phyloP scores from a whole-genome alignment of 1,140 invertebrate species.

The Sminthurinus signatus region DNA sequence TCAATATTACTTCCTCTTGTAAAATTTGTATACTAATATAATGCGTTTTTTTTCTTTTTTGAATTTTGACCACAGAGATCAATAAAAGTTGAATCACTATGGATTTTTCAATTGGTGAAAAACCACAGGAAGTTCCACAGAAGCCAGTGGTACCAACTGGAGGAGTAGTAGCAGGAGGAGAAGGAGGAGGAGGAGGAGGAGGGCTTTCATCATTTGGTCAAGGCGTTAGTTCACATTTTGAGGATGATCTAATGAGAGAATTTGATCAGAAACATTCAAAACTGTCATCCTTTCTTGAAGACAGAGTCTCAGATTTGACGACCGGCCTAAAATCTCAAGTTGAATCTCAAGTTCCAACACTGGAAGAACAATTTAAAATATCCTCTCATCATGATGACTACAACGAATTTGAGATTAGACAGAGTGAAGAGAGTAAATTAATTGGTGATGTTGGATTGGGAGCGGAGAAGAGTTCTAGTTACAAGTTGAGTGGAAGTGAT shows the following conservation, averaged over 20 bases:
- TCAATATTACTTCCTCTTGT: too few species aligned
- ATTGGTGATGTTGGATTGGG: conserved; percentile 13
- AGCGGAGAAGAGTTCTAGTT: background rate
- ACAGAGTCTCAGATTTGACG: conserved; percentile 1
- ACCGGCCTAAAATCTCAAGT: too few species aligned
- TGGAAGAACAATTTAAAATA: too few species aligned
- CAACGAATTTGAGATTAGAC: background rate
- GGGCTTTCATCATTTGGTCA: background rate
- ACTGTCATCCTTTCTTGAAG: conserved; percentile 28
- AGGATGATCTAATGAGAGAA: conserved; percentile 28
- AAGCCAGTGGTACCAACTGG: background rate
- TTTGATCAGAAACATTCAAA: conserved; percentile 33
- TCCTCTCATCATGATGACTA: conserved; percentile 4
- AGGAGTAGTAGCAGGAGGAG: background rate
- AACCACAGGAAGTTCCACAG: background rate
- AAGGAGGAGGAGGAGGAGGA: too few species aligned
- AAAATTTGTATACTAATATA: too few species aligned
- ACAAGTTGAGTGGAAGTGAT: background rate
- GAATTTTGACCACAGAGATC: too few species aligned
- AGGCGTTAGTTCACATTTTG: conserved; percentile 16
- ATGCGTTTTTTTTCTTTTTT: too few species aligned
- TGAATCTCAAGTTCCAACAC: background rate
- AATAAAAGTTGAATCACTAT: too few species aligned
- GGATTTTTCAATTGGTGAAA: conserved; percentile 8
- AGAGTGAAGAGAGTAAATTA: background rate